phyloP scores from a whole-genome alignment of 2,888 invertebrate species.

The Acleris sparsana region DNA sequence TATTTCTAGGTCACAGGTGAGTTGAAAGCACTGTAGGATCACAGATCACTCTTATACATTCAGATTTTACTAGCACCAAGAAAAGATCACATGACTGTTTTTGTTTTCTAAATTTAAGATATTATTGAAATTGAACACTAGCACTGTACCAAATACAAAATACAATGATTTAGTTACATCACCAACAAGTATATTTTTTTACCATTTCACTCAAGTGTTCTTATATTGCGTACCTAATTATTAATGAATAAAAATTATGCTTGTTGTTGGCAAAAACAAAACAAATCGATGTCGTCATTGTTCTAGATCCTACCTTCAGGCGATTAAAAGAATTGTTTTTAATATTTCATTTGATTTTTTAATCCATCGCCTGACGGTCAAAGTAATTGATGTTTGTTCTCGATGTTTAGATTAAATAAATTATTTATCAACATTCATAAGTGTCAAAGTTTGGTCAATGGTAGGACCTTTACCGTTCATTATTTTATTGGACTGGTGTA shows the following conservation, averaged over 20 bases:
- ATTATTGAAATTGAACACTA: not conserved
- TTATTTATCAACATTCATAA: not conserved
- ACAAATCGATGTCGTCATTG: conserved; percentile 18
- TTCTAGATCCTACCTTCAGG: conserved; percentile 3
- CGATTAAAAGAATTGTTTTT: conserved; percentile 1
- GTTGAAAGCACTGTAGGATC: conserved; percentile 26
- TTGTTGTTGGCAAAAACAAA: not conserved
- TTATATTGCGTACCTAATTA: not conserved
- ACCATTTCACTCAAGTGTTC: no score
- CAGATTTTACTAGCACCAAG: conserved; percentile 17
- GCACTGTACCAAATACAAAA: conserved; percentile 12
- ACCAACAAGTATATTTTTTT: conserved; percentile 6
- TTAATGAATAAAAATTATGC: conserved; percentile 6
- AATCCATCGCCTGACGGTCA: conserved; percentile 9
- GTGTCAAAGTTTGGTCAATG: not conserved
- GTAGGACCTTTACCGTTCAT: not conserved
- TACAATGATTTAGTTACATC: not conserved
- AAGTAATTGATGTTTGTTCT: conserved; percentile 9
- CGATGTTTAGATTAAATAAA: conserved; percentile 8
- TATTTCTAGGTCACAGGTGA: conserved; percentile 39
- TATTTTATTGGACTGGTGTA: no score
- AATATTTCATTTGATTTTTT: not conserved
- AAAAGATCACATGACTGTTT: conserved; percentile 13
- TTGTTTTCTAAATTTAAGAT: conserved; percentile 24
- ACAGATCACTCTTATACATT: conserved; percentile 22